Percentiles rank a stretch among this genome's conserved stretches.
Evolutionary conservation across 2,888 invertebrate genomes (phyloP).

Genomic region (Nomada hirtipes): DNA sequence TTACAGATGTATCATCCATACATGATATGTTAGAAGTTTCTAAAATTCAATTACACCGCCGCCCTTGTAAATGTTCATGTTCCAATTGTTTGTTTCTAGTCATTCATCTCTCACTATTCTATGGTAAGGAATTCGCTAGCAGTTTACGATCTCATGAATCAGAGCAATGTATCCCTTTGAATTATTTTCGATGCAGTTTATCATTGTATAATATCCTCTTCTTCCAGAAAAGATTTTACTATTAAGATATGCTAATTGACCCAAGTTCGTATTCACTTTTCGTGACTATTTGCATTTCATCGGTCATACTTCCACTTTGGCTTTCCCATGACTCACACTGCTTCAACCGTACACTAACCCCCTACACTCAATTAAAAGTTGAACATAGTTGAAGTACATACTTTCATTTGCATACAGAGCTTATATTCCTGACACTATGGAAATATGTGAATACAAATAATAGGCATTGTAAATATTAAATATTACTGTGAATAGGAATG

Average conservation of each 20-base stretch:
- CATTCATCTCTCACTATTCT: slow-evolving; percentile 1
- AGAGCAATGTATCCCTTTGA: not conserved
- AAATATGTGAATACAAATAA: slow-evolving; percentile 7
- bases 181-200: slow-evolving; percentile 1
- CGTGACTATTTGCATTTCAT: slow-evolving; percentile 52
- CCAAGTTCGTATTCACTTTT: slow-evolving; percentile 23
- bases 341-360: slow-evolving; percentile 56
- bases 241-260: not conserved
- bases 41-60: slow-evolving; percentile 17
- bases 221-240: not conserved
- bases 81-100: slow-evolving; percentile 23
- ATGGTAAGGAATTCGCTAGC: slow-evolving; percentile 34
- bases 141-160: not conserved
- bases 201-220: not conserved
- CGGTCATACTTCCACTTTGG: slow-evolving; percentile 51
- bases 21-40: slow-evolving; percentile 33
- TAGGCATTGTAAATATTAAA: slow-evolving; percentile 38
- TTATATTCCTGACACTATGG: slow-evolving; percentile 58
- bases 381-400: slow-evolving; percentile 39
- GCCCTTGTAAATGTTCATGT: slow-evolving; percentile 32
- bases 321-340: slow-evolving; percentile 57
- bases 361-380: slow-evolving; percentile 51
- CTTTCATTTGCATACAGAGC: slow-evolving; percentile 56
- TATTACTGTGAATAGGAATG: slow-evolving; percentile 5
- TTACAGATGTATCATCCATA: slow-evolving; percentile 35